A percentile compares a stretch with the other conserved stretches of the same genome.
Evolutionary conservation across 2,113 vertebrate genomes (phyloP).

Genomic region (Cebus imitator): DNA sequence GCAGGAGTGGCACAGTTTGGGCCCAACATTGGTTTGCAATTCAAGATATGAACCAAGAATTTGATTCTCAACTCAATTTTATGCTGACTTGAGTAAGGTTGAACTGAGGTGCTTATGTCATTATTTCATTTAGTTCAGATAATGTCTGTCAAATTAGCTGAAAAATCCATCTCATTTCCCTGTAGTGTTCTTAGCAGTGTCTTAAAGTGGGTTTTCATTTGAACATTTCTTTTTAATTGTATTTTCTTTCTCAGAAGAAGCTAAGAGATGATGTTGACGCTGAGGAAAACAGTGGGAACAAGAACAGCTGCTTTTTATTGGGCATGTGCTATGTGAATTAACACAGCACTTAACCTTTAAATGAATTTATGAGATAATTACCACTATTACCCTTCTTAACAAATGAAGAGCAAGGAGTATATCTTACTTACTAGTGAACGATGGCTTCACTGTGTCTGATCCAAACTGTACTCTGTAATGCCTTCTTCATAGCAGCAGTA

Average conservation of each 20-base stretch:
- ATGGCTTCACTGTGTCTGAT: neutral
- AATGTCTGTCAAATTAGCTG: neutral
- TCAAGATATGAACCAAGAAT: neutral
- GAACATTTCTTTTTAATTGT: neutral
- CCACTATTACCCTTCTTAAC: neutral
- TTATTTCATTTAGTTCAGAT: neutral
- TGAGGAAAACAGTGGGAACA: neutral
- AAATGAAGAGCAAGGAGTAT: neutral
- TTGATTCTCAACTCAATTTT: constrained; percentile 20
- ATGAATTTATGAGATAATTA: neutral
- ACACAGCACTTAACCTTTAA: neutral
- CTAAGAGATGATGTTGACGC: neutral
- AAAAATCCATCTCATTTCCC: neutral
- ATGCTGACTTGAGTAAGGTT: neutral
- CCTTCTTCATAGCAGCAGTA: neutral
- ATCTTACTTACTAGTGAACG: neutral
- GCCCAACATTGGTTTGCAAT: neutral
- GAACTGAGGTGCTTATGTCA: neutral
- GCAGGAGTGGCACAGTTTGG: neutral
- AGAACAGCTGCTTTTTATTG: neutral
- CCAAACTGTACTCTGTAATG: neutral
- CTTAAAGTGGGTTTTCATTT: neutral
- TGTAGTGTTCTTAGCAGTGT: neutral
- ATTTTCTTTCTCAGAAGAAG: neutral
- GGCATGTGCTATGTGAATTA: neutral